Percentiles rank a stretch among this genome's conserved stretches.
Evolutionary conservation across 1,140 invertebrate genomes (phyloP).

Genomic region (Radopholus similis): DNA sequence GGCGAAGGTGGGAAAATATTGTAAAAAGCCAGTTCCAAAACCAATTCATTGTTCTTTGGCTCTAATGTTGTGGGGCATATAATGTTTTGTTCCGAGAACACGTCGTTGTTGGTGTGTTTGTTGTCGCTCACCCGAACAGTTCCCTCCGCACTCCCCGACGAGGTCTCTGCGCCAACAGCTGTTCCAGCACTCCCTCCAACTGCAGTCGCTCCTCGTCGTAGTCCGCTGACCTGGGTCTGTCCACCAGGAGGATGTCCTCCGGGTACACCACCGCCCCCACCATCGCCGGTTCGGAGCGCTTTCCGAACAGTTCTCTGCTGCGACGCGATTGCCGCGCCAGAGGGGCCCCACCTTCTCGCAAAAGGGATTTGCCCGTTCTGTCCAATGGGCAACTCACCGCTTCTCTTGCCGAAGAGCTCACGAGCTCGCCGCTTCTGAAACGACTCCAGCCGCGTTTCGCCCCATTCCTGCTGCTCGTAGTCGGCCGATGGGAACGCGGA

Average conservation of each 20-base stretch:
- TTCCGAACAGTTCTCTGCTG: constrained; percentile 22
- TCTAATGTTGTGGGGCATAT: too few relatives aligned
- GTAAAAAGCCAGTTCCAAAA: background rate
- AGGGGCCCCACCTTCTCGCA: background rate
- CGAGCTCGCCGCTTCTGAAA: constrained; percentile 4
- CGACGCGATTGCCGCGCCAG: constrained; percentile 3
- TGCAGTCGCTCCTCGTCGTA: background rate
- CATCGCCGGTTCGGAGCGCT: constrained; percentile 1
- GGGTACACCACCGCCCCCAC: background rate
- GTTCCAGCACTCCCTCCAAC: background rate
- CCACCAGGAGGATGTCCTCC: background rate
- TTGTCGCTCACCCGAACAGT: background rate
- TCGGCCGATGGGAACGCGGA: constrained; percentile 1
- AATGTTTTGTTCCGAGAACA: too few relatives aligned
- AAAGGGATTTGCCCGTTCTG: background rate
- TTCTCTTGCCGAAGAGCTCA: constrained; percentile 18
- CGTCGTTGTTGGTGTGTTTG: too few relatives aligned
- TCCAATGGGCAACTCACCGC: background rate
- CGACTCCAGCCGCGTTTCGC: background rate
- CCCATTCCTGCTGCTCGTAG: background rate
- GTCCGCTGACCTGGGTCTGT: background rate
- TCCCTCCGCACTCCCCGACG: background rate
- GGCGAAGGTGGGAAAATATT: background rate
- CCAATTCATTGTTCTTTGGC: background rate
- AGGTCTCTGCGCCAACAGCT: background rate